A percentile compares a stretch with the other conserved stretches of the same genome.
These are phyloP conservation scores for Parauchenoglanis punctatus DNA, from an alignment of 2,797 vertebrate genomes.

Conservation along the genomic window DNA sequence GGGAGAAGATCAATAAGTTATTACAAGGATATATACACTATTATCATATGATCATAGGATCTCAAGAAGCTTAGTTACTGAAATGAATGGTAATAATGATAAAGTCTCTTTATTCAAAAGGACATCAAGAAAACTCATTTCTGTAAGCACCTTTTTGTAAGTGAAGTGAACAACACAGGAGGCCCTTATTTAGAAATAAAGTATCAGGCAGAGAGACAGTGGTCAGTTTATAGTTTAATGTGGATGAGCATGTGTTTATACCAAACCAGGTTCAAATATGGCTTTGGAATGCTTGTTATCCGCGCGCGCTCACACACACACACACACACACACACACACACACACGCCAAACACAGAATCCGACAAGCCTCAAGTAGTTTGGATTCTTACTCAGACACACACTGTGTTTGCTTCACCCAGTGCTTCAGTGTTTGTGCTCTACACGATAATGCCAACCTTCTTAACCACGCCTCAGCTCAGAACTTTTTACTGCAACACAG, in stretches of 20 bases:
- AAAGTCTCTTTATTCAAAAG: background rate
- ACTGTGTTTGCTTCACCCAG: background rate
- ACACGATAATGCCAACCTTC: background rate
- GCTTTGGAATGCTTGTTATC: conserved; percentile 39
- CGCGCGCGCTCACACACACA: conserved; percentile 12
- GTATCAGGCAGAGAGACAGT: too few relatives aligned
- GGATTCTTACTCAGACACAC: background rate
- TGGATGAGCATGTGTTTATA: conserved; percentile 1
- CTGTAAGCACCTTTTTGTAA: background rate
- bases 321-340: conserved; percentile 19
- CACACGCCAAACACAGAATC: too few relatives aligned
- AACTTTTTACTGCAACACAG: background rate
- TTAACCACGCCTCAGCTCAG: background rate
- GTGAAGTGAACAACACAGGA: background rate
- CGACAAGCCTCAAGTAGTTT: background rate
- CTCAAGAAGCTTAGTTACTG: background rate
- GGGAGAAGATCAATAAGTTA: background rate
- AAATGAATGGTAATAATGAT: background rate
- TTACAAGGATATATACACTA: background rate
- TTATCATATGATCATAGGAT: background rate
- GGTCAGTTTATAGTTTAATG: too few relatives aligned
- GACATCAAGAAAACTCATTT: background rate
- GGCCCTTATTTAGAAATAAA: conserved; percentile 13
- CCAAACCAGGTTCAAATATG: conserved; percentile 41
- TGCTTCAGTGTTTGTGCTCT: background rate